These are phyloP conservation scores for Erythrolamprus reginae DNA, from an alignment of 2,113 vertebrate genomes.

Conservation along the genomic window DNA sequence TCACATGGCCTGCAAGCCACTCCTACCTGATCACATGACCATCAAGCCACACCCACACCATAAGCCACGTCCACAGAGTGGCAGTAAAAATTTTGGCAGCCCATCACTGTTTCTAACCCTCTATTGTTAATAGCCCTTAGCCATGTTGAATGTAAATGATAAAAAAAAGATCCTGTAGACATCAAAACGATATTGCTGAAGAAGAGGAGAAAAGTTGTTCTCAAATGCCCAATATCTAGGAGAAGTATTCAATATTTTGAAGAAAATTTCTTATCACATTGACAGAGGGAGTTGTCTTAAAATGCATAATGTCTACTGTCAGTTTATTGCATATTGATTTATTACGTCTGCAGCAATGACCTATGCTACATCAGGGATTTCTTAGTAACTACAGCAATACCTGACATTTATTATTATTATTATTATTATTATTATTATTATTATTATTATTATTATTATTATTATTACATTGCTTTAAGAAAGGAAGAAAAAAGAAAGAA, in stretches of 20 bases:
- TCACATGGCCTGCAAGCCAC: no score
- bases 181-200: not conserved
- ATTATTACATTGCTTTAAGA: not conserved
- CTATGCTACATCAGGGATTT: not conserved
- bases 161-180: not conserved
- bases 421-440: not conserved
- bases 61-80: no score
- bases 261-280: not conserved
- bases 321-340: conserved; percentile 4
- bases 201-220: not conserved
- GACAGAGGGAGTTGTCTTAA: not conserved
- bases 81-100: no score
- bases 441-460: not conserved
- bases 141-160: not conserved
- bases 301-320: not conserved
- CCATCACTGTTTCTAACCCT: no score
- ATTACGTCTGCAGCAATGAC: not conserved
- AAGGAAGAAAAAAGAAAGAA: not conserved
- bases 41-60: no score
- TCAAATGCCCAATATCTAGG: not conserved
- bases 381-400: not conserved
- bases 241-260: not conserved
- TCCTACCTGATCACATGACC: no score
- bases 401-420: not conserved
- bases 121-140: not conserved